Evolutionary conservation across 2,797 vertebrate species (phyloP), one percentile per base, ranked within the genome.

Genomic region (Gephyroberyx darwinii): DNA sequence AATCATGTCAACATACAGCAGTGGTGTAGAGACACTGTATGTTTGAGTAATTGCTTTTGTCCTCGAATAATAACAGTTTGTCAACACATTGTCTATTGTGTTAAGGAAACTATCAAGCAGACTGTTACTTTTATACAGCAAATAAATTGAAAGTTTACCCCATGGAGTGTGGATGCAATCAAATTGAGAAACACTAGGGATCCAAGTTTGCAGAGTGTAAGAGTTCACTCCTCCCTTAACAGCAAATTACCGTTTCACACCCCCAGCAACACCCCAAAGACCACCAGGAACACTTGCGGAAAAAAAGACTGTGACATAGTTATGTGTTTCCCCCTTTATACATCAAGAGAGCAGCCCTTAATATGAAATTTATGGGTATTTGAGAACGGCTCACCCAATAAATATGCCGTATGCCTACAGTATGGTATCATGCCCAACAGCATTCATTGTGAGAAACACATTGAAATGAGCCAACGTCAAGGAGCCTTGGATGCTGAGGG

Each of bases 351-450:
- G 33, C 8, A 68, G 20, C 61, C 57, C 63, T 69, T 69, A 16
- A 62, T 64, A 9, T 72, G 20, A 68, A 69, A 79, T 84, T 63
- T 67, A 73, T 62, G 65, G 54, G 61, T 31, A 82, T 85, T 75
- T 73, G 1, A 69, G 84, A 78, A 69, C 0, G 0, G 65, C 78
- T 79, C 76, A 87, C 77, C 75, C 59, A 74, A 81, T 90, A 89
- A 90, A 84, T 68, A 69, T 39, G 19, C 55, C 72, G 65, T 59
- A 59, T 71, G 26, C 64, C 53, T 48, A 31, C 45, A 53, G 65
- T 65, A 8, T 17, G 14, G 77, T 43, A 9, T 65, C 4, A n/a
- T 51, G 71, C 67, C 68, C 12, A 22, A 30, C 33, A 61, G 65
- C 45, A 57, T 33, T 64, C 68, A 16, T 12, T 17, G 17, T 43